Percentiles rank a stretch among this genome's conserved stretches.
Evolutionary conservation across 2,113 vertebrate species (phyloP).

Genomic region (Tachysurus fulvidraco): DNA sequence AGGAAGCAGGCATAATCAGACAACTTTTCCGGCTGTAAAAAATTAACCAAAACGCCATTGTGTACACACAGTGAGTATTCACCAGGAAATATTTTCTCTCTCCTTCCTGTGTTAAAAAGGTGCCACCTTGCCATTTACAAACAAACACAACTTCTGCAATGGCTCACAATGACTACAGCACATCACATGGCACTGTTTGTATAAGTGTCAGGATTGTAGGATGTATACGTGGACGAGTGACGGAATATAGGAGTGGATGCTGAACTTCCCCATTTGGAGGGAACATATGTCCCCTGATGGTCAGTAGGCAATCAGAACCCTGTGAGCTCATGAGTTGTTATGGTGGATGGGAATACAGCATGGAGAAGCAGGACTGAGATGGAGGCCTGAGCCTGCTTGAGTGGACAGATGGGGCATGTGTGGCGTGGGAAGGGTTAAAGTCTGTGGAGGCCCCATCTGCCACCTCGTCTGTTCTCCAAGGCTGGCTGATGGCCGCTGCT

Average conservation of each 20-base stretch:
- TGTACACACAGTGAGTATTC: background rate
- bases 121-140: background rate
- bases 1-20: background rate
- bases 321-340: background rate
- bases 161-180: background rate
- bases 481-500: constrained; percentile 54
- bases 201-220: background rate
- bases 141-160: constrained; percentile 6
- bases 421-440: constrained; percentile 75
- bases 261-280: constrained; percentile 49
- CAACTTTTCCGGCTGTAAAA: constrained; percentile 12
- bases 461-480: constrained; percentile 68
- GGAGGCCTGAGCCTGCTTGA: constrained; percentile 32
- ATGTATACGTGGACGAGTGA: background rate
- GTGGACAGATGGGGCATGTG: constrained; percentile 59
- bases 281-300: constrained; percentile 55
- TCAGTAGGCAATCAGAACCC: constrained; percentile 50
- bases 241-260: background rate
- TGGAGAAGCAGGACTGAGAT: constrained; percentile 44
- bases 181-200: constrained; percentile 9
- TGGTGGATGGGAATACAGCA: constrained; percentile 47
- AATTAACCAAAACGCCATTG: background rate
- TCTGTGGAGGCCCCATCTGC: constrained; percentile 72
- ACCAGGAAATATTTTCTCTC: background rate
- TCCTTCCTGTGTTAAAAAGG: constrained; percentile 8